Percentiles rank a stretch among this genome's conserved stretches.
Evolutionary conservation across 92 coral and sea anemone genomes (phyloP).

Genomic region (Montipora capitata): DNA sequence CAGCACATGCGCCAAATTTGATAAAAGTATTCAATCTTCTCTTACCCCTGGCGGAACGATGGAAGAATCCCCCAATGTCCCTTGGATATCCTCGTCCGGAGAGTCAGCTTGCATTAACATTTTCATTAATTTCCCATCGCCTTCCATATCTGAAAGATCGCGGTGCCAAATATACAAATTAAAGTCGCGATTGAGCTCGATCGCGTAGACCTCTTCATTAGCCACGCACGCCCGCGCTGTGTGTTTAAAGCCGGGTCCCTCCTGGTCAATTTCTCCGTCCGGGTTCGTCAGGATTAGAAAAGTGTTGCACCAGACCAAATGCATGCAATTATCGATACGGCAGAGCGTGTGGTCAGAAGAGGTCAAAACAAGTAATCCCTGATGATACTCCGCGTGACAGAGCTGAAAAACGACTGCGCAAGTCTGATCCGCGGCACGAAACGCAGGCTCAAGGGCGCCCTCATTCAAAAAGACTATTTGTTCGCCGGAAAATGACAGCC

Average conservation of each 20-base stretch:
- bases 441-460: too few relatives aligned
- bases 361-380: conserved; percentile 38
- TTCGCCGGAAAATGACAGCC: too few relatives aligned
- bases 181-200: conserved; percentile 9
- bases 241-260: conserved; percentile 4
- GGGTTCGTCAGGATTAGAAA: conserved; percentile 3
- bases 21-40: not conserved
- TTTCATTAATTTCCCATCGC: conserved; percentile 78
- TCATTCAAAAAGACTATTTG: too few relatives aligned
- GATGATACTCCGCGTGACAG: not conserved
- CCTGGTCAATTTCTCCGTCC: not conserved
- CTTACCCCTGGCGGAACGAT: conserved; percentile 55
- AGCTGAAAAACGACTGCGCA: too few relatives aligned
- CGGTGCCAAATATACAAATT: conserved; percentile 47
- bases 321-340: conserved; percentile 2
- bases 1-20: conserved; percentile 49
- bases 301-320: not conserved
- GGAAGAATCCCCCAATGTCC: conserved; percentile 37
- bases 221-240: conserved; percentile 29
- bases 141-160: conserved; percentile 56
- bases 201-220: conserved; percentile 2
- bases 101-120: conserved; percentile 74
- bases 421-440: too few relatives aligned
- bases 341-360: conserved; percentile 42
- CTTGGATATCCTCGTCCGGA: conserved; percentile 40